Percentiles rank a stretch among this genome's conserved stretches.
Evolutionary conservation across 2,113 vertebrate genomes (phyloP).

Genomic region (Tachysurus vachellii): DNA sequence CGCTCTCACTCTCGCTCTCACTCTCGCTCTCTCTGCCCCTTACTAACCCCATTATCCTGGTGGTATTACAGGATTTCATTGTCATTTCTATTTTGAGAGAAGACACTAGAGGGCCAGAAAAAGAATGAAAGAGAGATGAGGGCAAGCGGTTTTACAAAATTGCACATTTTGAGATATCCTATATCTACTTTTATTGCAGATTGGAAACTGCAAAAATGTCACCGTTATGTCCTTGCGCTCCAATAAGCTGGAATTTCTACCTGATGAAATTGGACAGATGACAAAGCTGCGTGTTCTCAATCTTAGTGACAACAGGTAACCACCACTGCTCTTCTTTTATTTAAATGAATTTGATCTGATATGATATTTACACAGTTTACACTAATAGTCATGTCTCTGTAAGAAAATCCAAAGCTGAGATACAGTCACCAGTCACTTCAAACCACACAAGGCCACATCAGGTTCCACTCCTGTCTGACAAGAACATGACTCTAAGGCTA

Average conservation of each 20-base stretch:
- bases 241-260: slow-evolving; percentile 97
- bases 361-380: slow-evolving; percentile 6
- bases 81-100: slow-evolving; percentile 40
- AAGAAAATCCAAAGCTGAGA: not conserved
- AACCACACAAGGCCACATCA: no score
- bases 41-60: slow-evolving; percentile 27
- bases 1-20: not conserved
- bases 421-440: not conserved
- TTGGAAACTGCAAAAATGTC: slow-evolving; percentile 96
- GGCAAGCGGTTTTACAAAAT: slow-evolving; percentile 25
- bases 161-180: slow-evolving; percentile 36
- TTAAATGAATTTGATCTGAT: not conserved
- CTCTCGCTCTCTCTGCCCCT: slow-evolving; percentile 16
- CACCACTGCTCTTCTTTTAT: not conserved
- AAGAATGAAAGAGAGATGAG: not conserved
- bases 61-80: slow-evolving; percentile 37
- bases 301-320: slow-evolving; percentile 96
- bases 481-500: no score
- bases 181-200: slow-evolving; percentile 71
- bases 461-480: no score
- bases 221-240: slow-evolving; percentile 98
- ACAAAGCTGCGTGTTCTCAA: slow-evolving; percentile 95
- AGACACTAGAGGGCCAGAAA: not conserved
- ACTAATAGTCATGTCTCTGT: not conserved
- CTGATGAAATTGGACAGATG: slow-evolving; percentile 99